Percentiles rank a stretch among this genome's conserved stretches.
Evolutionary conservation across 2,888 invertebrate genomes (phyloP).

Genomic region (Protodeltote pygarga): DNA sequence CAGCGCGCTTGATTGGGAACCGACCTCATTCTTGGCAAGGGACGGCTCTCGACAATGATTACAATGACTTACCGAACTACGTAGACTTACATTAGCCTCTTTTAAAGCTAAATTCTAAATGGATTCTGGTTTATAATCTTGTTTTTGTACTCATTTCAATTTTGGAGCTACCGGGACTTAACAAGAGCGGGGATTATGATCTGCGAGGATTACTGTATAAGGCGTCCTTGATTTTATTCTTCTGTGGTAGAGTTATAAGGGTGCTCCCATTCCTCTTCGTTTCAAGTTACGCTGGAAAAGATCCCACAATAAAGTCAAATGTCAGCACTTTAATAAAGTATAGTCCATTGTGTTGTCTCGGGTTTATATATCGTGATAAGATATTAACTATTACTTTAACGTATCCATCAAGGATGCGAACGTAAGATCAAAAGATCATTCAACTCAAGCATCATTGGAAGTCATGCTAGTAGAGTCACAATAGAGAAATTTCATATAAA

Average conservation of each 20-base stretch:
- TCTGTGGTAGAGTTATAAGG: slow-evolving; percentile 27
- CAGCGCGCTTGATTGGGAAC: slow-evolving; percentile 44
- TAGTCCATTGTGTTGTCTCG: slow-evolving; percentile 24
- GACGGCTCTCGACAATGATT: slow-evolving; percentile 1
- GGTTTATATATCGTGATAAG: slow-evolving; percentile 23
- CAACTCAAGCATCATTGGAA: too few species aligned
- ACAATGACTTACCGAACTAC: slow-evolving; percentile 5
- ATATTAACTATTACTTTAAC: neutral
- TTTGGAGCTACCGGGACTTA: slow-evolving; percentile 18
- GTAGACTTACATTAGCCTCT: neutral
- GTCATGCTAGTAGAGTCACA: too few species aligned
- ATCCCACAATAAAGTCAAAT: slow-evolving; percentile 22
- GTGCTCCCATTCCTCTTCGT: slow-evolving; percentile 3
- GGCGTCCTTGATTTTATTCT: slow-evolving; percentile 2
- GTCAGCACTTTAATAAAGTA: slow-evolving; percentile 21
- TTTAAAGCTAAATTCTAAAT: slow-evolving; percentile 8
- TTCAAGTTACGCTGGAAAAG: slow-evolving; percentile 8
- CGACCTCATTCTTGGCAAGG: slow-evolving; percentile 45
- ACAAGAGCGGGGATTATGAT: slow-evolving; percentile 28
- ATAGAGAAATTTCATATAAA: too few species aligned
- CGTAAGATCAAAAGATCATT: too few species aligned
- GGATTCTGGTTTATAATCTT: slow-evolving; percentile 24
- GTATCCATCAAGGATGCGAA: too few species aligned
- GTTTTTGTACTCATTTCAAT: slow-evolving; percentile 16
- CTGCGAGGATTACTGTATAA: slow-evolving; percentile 28